Percentiles rank a stretch among this genome's conserved stretches.
These are phyloP conservation scores for Agelas oroides DNA, from an alignment of 37 sponge, comb jelly and placozoan species.

Conservation along the genomic window DNA sequence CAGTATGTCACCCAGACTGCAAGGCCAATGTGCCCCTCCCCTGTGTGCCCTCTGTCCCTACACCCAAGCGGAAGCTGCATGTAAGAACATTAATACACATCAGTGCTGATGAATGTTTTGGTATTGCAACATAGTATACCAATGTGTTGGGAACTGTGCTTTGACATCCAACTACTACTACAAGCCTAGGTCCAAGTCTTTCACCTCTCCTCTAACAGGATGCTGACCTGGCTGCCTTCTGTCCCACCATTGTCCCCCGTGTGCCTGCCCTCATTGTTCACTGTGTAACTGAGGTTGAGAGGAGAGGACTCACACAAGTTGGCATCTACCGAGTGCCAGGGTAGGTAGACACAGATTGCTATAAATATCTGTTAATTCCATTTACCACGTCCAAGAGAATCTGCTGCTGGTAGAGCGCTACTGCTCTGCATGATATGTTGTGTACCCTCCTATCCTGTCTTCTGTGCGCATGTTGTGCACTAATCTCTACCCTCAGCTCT, in stretches of 20 bases:
- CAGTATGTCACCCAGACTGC: conserved; percentile 82
- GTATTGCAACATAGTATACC: no score
- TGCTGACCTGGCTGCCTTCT: conserved; percentile 76
- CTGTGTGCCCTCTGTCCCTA: conserved; percentile 87
- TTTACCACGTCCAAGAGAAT: no score
- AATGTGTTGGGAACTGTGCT: no score
- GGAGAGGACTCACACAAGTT: conserved; percentile 80
- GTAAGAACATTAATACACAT: no score
- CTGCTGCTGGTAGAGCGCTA: no score
- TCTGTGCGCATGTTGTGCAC: no score
- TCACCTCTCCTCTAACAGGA: conserved; percentile 52
- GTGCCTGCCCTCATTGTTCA: conserved; percentile 87
- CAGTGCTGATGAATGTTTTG: no score
- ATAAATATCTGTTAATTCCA: no score
- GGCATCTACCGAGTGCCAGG: conserved; percentile 92
- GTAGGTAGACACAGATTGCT: conserved; percentile 67
- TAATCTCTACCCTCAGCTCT: conserved; percentile 26
- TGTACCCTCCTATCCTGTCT: no score
- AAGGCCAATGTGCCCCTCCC: conserved; percentile 81
- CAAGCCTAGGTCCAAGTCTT: no score
- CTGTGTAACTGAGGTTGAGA: conserved; percentile 90
- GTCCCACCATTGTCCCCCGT: conserved; percentile 82
- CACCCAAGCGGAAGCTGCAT: conserved; percentile 73
- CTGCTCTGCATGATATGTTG: background rate
- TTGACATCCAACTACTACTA: no score